A percentile compares a stretch with the other conserved stretches of the same genome.
Evolutionary conservation across 2,797 vertebrate species (phyloP).

Genomic region (Rhinichthys osculus): DNA sequence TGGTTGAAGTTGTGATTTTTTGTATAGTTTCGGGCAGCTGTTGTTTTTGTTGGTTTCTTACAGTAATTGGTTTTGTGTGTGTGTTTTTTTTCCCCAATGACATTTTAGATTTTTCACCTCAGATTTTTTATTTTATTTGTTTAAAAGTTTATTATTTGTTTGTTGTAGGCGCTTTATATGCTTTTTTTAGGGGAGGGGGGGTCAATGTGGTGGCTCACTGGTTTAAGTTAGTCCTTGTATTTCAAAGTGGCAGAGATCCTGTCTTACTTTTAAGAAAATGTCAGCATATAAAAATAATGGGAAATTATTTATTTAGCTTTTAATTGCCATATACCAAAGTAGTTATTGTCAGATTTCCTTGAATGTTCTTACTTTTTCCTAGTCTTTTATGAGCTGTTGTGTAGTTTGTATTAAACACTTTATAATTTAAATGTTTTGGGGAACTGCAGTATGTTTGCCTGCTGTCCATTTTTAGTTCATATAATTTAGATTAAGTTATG

Average conservation of each 20-base stretch:
- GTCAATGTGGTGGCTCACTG: not conserved
- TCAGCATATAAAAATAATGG: not conserved
- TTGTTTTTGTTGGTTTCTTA: too few species aligned
- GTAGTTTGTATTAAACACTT: not conserved
- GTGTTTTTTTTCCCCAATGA: too few species aligned
- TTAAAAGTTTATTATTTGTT: too few species aligned
- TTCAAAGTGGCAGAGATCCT: not conserved
- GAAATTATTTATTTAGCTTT: not conserved
- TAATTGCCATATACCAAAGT: not conserved
- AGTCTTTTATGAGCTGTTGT: not conserved
- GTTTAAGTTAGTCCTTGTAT: not conserved
- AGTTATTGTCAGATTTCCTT: not conserved
- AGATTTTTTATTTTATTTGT: too few species aligned
- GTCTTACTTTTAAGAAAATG: not conserved
- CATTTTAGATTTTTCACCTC: too few species aligned
- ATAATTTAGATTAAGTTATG: conserved; percentile 2
- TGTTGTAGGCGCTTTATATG: too few species aligned
- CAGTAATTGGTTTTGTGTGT: too few species aligned
- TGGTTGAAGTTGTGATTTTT: too few species aligned
- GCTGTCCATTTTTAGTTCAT: not conserved
- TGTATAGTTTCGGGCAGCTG: too few species aligned
- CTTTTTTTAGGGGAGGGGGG: too few species aligned
- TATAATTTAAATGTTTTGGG: not conserved
- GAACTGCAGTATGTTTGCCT: not conserved
- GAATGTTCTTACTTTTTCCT: not conserved